Base-by-base conservation (phyloP, 2,888 invertebrate genomes). In the Minunthozetes semirufus region DNA sequence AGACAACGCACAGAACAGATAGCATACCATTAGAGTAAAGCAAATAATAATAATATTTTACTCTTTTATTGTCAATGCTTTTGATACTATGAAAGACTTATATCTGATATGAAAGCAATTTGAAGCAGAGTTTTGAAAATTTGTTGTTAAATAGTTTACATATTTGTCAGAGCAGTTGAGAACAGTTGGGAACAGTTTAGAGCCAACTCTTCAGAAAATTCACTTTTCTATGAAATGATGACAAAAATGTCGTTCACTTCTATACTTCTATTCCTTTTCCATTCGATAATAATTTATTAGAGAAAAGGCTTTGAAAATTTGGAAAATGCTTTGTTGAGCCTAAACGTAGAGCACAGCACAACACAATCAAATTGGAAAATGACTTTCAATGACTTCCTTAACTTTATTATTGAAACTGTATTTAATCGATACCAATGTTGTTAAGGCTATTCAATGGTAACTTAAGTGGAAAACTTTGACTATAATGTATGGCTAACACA, bases 381-480 rank as follows among this genome's bases (percentile, higher is more conserved):
- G 48, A 70, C 25, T 70, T 70, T 66, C 59, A 66, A 66, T 66
- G 63, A 66, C 38, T 70, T 70, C 70, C 70, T 70, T 70, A 70
- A 70, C 70, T 70, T 48, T 70, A 70, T 70, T 70, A 70, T 70
- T 42, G 48, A 48, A 70, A 70, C 70, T 46, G 70, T 42, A 38
- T 68, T 70, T 70, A 70, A 70, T 70, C 70, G 46, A 70, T 70
- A 25, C 11, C 25, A 46, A 19, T 48, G 70, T 25, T 48, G 70
- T 70, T 70, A 11, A 46, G 6, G 25, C 70, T 70, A 70, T 70
- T 48, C 25, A 22, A 70, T 48, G 70, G 48, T 48, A 70, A 70
- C 70, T 70, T 70, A 70, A 70, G 48, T 70, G 70, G 42, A 70
- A 70, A 70, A 70, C 70, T 70, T 70, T 70, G 70, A 46, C 70